These are phyloP conservation scores for Iphiclides podalirius DNA, from an alignment of 2,888 invertebrate species.

Conservation along the genomic window DNA sequence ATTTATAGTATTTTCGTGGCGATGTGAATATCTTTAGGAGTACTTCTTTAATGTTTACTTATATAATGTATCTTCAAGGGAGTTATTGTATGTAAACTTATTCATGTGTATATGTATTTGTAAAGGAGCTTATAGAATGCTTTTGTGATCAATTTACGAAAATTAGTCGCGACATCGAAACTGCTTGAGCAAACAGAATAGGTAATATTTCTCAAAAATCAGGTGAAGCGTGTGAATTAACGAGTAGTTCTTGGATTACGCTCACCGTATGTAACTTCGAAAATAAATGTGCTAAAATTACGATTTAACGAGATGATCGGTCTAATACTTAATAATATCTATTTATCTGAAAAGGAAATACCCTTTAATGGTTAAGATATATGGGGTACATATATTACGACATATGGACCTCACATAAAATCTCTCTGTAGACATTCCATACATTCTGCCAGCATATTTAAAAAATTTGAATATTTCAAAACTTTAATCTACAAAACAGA, in stretches of 20 bases:
- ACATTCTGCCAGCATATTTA: slow-evolving; percentile 31
- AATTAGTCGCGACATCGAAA: slow-evolving; percentile 17
- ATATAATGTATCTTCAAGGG: neutral
- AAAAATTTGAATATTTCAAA: slow-evolving; percentile 25
- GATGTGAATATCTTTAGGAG: slow-evolving; percentile 2
- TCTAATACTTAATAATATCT: slow-evolving; percentile 21
- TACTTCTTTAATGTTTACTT: slow-evolving; percentile 8
- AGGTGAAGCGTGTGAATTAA: too few species aligned
- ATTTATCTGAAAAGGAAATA: too few species aligned
- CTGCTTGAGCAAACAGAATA: neutral
- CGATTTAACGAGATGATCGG: slow-evolving; percentile 8
- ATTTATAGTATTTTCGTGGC: slow-evolving; percentile 11
- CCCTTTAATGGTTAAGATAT: too few species aligned
- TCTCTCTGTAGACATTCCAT: slow-evolving; percentile 47
- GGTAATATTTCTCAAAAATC: too few species aligned
- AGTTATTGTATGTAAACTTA: too few species aligned
- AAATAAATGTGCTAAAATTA: neutral
- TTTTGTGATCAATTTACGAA: slow-evolving; percentile 24
- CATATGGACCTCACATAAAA: slow-evolving; percentile 33
- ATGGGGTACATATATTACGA: too few species aligned
- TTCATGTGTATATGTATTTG: neutral
- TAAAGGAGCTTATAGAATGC: slow-evolving; percentile 41
- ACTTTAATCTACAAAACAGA: neutral
- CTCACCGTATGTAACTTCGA: too few species aligned
- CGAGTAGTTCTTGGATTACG: too few species aligned